Conservation (phyloP, 2,113 vertebrate species). For the Entosphenus tridentatus region DNA sequence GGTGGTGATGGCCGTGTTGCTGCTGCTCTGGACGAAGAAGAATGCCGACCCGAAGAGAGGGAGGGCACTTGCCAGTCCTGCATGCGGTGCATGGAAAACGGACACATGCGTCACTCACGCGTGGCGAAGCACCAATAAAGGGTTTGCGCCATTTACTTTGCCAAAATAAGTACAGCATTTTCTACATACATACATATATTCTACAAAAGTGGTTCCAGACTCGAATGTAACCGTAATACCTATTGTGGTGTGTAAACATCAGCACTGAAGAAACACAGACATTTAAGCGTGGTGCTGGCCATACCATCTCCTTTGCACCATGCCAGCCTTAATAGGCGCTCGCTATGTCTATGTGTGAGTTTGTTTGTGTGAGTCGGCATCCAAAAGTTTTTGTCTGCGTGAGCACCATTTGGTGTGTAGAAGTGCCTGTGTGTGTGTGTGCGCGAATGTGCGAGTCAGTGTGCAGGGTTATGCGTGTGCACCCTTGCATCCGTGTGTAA, state of each 20-base stretch:
- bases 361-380: neutral
- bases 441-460: neutral
- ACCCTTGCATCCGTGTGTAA: neutral
- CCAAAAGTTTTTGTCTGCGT: neutral
- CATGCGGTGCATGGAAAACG: conserved; percentile 1
- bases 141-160: no score
- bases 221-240: no score
- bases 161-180: no score
- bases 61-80: conserved; percentile 67
- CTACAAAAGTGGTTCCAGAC: no score
- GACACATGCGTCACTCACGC: neutral
- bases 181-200: no score
- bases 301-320: no score
- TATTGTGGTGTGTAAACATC: no score
- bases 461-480: neutral
- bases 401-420: neutral
- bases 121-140: no score
- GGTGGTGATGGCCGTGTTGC: conserved; percentile 32
- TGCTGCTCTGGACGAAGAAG: conserved; percentile 88
- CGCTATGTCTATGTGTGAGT: neutral
- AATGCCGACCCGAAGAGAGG: conserved; percentile 87
- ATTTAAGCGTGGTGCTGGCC: no score
- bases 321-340: neutral
- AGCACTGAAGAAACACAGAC: no score
- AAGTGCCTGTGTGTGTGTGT: neutral